Conservation (phyloP, 2,113 vertebrate species). For the Alligator mississippiensis region DNA sequence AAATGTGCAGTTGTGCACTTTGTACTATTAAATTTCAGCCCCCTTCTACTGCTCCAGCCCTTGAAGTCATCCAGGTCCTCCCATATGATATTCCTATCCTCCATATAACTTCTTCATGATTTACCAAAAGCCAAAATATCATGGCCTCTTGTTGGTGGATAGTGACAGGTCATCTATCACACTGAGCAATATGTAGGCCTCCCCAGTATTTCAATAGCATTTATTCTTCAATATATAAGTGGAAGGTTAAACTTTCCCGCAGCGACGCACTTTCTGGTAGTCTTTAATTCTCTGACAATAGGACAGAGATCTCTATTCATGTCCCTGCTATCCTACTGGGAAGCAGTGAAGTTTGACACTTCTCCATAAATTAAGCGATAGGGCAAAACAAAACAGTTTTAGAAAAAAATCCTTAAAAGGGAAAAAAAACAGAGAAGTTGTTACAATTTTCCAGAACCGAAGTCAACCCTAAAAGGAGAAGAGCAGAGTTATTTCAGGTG, state of each 20-base stretch:
- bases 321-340: not conserved
- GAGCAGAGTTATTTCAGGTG: not conserved
- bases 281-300: not conserved
- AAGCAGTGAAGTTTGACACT: not conserved
- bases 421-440: not conserved
- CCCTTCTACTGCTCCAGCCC: no score
- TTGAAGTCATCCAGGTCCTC: no score
- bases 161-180: no score
- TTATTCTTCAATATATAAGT: not conserved
- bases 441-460: not conserved
- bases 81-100: no score
- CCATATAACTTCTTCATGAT: no score
- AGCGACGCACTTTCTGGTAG: not conserved
- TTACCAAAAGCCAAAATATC: no score
- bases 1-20: no score
- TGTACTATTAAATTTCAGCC: no score
- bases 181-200: no score
- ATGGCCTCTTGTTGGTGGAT: no score
- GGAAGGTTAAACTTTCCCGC: not conserved
- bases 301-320: not conserved
- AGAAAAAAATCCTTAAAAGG: not conserved
- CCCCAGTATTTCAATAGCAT: not conserved
- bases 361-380: no score
- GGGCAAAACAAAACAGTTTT: not conserved
- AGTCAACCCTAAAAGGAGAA: not conserved